Conservation (phyloP, 2,888 invertebrate genomes). For the Spisula solida region DNA sequence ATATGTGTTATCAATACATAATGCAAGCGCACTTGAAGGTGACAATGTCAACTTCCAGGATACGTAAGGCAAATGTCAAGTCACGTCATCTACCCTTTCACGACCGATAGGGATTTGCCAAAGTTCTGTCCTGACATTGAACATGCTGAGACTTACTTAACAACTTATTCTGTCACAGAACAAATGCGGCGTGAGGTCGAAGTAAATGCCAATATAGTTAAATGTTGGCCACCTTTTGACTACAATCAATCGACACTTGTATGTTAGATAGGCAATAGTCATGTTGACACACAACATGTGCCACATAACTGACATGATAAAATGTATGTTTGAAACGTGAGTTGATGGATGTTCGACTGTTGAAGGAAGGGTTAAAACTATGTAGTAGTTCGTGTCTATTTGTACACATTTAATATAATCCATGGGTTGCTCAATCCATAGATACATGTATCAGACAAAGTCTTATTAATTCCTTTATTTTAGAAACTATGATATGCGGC, state of each 20-base stretch:
- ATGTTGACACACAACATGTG: background rate
- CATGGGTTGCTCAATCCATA: no score
- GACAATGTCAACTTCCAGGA: background rate
- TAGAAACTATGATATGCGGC: no score
- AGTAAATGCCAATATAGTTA: background rate
- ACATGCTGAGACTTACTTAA: background rate
- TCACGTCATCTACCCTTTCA: background rate
- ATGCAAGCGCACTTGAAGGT: background rate
- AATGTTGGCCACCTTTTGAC: background rate
- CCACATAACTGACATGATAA: background rate
- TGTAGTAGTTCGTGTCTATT: background rate
- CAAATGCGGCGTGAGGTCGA: background rate
- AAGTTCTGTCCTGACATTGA: background rate
- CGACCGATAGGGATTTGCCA: background rate
- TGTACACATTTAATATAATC: background rate
- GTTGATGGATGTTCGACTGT: background rate
- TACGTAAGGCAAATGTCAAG: background rate
- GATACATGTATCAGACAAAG: no score
- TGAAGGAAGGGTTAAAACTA: background rate
- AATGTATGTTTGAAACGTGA: background rate
- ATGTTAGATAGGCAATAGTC: background rate
- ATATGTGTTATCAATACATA: no score
- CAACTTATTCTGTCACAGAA: background rate
- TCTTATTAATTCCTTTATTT: no score
- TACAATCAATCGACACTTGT: background rate